phyloP scores from a whole-genome alignment of 2,888 invertebrate genomes.

The Acleris sparsana region DNA sequence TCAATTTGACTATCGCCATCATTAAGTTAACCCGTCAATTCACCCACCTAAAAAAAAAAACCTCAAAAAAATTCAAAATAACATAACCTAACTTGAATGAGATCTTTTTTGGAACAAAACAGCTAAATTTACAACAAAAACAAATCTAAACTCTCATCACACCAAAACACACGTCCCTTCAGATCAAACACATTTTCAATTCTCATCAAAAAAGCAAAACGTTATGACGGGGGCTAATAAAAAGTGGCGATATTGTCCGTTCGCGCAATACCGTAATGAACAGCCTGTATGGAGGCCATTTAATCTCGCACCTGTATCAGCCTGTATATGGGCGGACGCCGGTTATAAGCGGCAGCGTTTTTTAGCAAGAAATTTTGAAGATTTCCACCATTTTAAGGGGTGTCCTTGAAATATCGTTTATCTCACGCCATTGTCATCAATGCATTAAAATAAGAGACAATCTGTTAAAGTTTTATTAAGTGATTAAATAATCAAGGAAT shows the following conservation, averaged over 20 bases:
- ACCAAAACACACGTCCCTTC: conserved; percentile 46
- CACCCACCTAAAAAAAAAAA: too few relatives aligned
- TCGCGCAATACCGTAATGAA: conserved; percentile 82
- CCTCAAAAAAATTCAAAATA: too few relatives aligned
- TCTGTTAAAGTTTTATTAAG: too few relatives aligned
- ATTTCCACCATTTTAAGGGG: too few relatives aligned
- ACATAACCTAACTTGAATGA: too few relatives aligned
- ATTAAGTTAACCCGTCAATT: too few relatives aligned
- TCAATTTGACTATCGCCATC: too few relatives aligned
- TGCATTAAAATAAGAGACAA: too few relatives aligned
- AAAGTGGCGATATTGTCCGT: conserved; percentile 76
- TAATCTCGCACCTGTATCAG: conserved; percentile 83
- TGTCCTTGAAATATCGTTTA: too few relatives aligned
- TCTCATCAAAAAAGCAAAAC: conserved; percentile 80
- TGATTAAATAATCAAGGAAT: too few relatives aligned
- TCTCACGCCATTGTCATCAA: too few relatives aligned
- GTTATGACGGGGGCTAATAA: conserved; percentile 79
- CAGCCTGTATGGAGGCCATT: conserved; percentile 80
- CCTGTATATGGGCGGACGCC: conserved; percentile 52
- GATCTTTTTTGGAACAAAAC: too few relatives aligned
- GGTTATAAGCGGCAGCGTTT: conserved; percentile 43
- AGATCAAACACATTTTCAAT: conserved; percentile 80
- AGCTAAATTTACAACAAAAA: conserved; percentile 9
- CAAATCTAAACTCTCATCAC: conserved; percentile 29
- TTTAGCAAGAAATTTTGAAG: not conserved